Base-by-base conservation (phyloP, 1,140 invertebrate species). In the Zaprionus taronus region DNA sequence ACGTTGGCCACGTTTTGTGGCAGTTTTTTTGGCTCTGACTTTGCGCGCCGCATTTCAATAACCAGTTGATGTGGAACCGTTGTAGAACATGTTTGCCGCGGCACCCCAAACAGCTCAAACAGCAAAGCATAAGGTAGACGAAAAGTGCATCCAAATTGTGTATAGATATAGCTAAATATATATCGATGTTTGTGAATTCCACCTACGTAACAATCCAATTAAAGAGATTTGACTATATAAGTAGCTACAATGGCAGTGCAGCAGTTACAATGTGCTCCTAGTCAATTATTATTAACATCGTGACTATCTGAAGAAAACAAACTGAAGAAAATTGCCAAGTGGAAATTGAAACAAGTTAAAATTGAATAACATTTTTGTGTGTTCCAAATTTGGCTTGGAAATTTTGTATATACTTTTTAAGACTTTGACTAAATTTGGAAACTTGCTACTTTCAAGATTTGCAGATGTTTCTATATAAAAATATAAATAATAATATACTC, bases 11-110 rank as follows among this genome's bases (percentile, higher is more conserved):
- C 58, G 65, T 74, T 64, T 44, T 64, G 6, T 63, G 60, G 20
- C 57, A 53, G 12, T 44, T 71, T 56, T 71, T 61, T 77, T 55
- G 68, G 34, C 61, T 34, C 68, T 41, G 55, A 34, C 28, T 36
- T 9, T 38, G n/a, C 20, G 31, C 20, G 60, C 41, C 69, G 34
- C 70, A 38, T 65, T 64, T 65, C 28, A 61, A 81, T 57, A 89
- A 89, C 84, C 84, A 89, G 84, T 89, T 84, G 75, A 73, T 72
- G 79, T 72, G 69, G 75, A 89, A 71, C 74, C 81, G 79, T 81
- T 84, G 84, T 71, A 26, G 65, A 89, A 79, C 66, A 89, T 89
- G 84, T 89, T 89, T 81, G 72, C 68, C 49, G 79, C 71, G 58
- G 68, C 62, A 41, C 79, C 71, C 26, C 71, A 47, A 57, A 17